Conservation (phyloP, 23 tunicate species). For the Phallusia fumigata region DNA sequence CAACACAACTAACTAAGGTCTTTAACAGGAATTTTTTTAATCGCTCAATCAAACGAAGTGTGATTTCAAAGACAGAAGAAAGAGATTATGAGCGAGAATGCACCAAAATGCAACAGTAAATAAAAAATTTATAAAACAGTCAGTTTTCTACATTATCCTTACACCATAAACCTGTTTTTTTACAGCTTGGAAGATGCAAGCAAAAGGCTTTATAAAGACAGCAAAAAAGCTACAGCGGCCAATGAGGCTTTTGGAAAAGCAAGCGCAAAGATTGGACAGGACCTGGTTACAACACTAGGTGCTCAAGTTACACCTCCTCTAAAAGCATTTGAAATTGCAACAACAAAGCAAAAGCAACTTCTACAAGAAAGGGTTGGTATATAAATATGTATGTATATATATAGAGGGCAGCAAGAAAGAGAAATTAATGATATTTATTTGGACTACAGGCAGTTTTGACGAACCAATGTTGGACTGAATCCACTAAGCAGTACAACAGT, state of each 20-base stretch:
- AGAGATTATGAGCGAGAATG: slow-evolving; percentile 83
- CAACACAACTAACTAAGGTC: no score
- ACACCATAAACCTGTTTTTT: not conserved
- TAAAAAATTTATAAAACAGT: not conserved
- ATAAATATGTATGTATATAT: no score
- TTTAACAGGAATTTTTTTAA: slow-evolving; percentile 49
- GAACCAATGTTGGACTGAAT: slow-evolving; percentile 42
- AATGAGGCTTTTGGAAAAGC: slow-evolving; percentile 35
- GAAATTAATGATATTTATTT: no score
- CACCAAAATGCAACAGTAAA: slow-evolving; percentile 71
- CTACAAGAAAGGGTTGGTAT: slow-evolving; percentile 28
- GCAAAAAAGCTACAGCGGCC: slow-evolving; percentile 46
- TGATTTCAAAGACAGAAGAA: slow-evolving; percentile 54
- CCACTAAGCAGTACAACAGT: slow-evolving; percentile 52
- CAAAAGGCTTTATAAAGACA: slow-evolving; percentile 56
- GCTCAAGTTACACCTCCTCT: slow-evolving; percentile 36
- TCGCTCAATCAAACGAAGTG: slow-evolving; percentile 29
- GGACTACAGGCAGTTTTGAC: slow-evolving; percentile 52
- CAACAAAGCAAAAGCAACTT: slow-evolving; percentile 42
- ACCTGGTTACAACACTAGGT: slow-evolving; percentile 24
- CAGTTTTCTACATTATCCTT: not conserved
- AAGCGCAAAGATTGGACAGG: slow-evolving; percentile 53
- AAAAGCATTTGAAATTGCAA: slow-evolving; percentile 31
- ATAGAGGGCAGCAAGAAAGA: no score
- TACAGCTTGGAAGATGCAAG: slow-evolving; percentile 70